Conservation (phyloP, 1,140 invertebrate genomes). For the Sitodiplosis mosellana region DNA sequence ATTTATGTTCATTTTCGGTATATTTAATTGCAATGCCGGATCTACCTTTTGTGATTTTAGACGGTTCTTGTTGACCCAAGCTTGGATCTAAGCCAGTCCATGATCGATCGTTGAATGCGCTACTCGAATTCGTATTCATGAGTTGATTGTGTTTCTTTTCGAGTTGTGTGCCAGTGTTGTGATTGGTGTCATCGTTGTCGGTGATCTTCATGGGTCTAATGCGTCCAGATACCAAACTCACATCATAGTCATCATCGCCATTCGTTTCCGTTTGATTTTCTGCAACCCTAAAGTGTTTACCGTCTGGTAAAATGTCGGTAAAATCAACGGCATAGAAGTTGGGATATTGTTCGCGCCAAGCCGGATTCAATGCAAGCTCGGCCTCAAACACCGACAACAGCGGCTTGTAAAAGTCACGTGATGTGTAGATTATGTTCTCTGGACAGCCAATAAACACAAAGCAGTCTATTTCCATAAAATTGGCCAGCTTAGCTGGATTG, state of each 20-base stretch:
- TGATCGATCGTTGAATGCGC: conserved; percentile 36
- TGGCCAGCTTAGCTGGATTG: conserved; percentile 81
- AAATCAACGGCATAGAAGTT: conserved; percentile 57
- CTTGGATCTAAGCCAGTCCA: conserved; percentile 60
- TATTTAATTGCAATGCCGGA: conserved; percentile 39
- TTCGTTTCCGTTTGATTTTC: conserved; percentile 27
- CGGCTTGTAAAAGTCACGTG: conserved; percentile 72
- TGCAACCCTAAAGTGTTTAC: conserved; percentile 29
- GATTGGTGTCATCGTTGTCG: conserved; percentile 11
- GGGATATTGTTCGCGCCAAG: conserved; percentile 33
- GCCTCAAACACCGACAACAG: conserved; percentile 84
- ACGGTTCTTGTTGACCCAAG: conserved; percentile 41
- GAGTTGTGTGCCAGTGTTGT: conserved; percentile 14
- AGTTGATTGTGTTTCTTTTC: conserved; percentile 27
- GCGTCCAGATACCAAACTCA: conserved; percentile 49
- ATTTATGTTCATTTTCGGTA: conserved; percentile 13
- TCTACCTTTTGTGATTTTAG: conserved; percentile 37
- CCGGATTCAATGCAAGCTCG: conserved; percentile 66
- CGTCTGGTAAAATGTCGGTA: conserved; percentile 49
- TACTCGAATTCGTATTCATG: conserved; percentile 33
- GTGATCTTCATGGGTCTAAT: conserved; percentile 28
- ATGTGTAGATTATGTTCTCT: conserved; percentile 68
- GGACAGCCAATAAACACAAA: conserved; percentile 82
- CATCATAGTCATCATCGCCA: conserved; percentile 27
- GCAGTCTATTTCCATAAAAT: conserved; percentile 64